A percentile compares a stretch with the other conserved stretches of the same genome.
phyloP scores from a whole-genome alignment of 2,113 vertebrate genomes.

The Pristiophorus japonicus region DNA sequence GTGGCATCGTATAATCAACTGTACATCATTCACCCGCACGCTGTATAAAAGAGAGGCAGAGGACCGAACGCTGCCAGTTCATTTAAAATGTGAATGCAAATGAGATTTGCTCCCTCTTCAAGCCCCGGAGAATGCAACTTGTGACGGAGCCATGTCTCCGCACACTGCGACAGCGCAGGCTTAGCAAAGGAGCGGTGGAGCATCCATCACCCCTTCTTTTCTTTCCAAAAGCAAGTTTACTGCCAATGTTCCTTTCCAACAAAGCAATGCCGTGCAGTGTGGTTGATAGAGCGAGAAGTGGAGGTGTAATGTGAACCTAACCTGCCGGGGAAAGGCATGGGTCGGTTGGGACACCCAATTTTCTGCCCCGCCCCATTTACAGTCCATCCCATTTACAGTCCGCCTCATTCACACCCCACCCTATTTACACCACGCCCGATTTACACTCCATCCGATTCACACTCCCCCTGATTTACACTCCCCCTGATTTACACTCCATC shows the following conservation, averaged over 20 bases:
- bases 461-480: no score
- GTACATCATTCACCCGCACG: background rate
- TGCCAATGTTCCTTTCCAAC: background rate
- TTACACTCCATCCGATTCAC: no score
- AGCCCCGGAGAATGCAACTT: background rate
- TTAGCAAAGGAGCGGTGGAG: background rate
- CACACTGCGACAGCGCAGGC: background rate
- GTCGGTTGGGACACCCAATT: background rate
- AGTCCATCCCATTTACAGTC: background rate
- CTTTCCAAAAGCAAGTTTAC: background rate
- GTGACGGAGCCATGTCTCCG: background rate
- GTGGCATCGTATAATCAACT: background rate
- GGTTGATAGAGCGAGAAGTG: background rate
- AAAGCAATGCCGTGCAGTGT: background rate
- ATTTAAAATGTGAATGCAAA: background rate
- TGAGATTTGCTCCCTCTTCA: background rate
- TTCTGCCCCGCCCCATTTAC: background rate
- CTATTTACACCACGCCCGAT: no score
- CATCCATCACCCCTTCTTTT: background rate
- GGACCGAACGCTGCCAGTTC: background rate
- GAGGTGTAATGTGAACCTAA: no score
- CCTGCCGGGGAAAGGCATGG: background rate
- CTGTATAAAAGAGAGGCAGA: background rate
- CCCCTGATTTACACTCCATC: no score
- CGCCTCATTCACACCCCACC: background rate